phyloP scores from a whole-genome alignment of 1,140 invertebrate genomes.

The Akabosia matsudoensis region DNA sequence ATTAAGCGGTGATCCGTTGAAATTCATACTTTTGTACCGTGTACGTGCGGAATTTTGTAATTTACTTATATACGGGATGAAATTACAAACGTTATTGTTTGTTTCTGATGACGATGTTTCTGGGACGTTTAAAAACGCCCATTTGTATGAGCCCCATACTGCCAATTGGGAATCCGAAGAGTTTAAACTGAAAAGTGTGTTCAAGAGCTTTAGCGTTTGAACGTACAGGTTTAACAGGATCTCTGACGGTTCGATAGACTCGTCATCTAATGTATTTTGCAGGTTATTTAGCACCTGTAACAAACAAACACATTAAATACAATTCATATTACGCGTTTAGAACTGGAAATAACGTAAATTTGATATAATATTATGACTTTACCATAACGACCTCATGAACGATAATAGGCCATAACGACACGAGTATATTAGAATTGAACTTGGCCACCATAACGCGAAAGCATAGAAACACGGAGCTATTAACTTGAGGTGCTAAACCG shows the following conservation, averaged over 20 bases:
- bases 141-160: not conserved
- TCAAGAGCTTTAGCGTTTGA: not conserved
- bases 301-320: not conserved
- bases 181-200: not conserved
- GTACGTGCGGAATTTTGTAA: not conserved
- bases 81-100: not conserved
- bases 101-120: not conserved
- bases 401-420: constrained; percentile 88
- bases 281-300: not conserved
- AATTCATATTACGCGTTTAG: no score
- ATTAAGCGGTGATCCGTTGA: not conserved
- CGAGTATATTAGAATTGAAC: constrained; percentile 82
- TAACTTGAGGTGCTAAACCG: constrained; percentile 63
- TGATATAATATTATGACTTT: not conserved
- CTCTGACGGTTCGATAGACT: not conserved
- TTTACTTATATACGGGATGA: not conserved
- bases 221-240: not conserved
- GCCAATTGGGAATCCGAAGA: not conserved
- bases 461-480: constrained; percentile 84
- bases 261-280: not conserved
- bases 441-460: constrained; percentile 82
- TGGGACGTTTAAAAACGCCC: constrained; percentile 2
- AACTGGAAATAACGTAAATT: not conserved
- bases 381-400: constrained; percentile 91
- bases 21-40: not conserved